Evolutionary conservation across 1,140 invertebrate genomes (phyloP), one percentile per base, ranked within the genome.

Genomic region (Lepidurus couesii): DNA sequence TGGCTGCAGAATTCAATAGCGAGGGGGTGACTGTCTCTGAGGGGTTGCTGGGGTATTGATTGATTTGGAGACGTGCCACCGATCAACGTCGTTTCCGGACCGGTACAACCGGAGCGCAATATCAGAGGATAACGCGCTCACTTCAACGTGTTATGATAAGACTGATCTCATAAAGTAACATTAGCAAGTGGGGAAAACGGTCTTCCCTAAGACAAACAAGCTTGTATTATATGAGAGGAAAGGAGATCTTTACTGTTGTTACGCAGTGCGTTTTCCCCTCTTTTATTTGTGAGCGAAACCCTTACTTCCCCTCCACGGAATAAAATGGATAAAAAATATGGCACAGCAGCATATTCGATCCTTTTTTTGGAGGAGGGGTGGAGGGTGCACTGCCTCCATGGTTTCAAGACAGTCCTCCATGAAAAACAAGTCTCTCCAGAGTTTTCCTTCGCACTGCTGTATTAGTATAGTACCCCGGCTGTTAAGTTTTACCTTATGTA

Each of bases 1-100:
- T 1, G 8, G 53, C 13, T 21, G 53, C 53, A 21, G 53, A 65
- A 65, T 65, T 65, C 53, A 16, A 65, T 65, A 21, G 53, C 16
- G 16, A 21, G 8, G 53, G 21, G 16, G 21, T 7, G 53, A 65
- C 53, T n/a, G 21, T 13, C 9, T 65, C 21, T 65, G 8, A 21
- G 21, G 21, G 21, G 13, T 7, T 65, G 53, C 21, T 65, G 53
- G 53, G 21, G 53, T 65, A 65, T 65, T 65, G 53, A 65, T 65
- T 65, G 53, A 65, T 65, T 65, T 65, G 53, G 53, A 16, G 53
- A 65, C 53, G 53, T 65, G 53, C 53, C 53, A 65, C 53, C 53
- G 53, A 65, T 65, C 53, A 65, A 65, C 53, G 53, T 7, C 53
- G 21, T 65, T 9, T 7, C 53, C 7, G 45, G 10, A 47, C 45